phyloP scores from a whole-genome alignment of 2,888 invertebrate genomes.

The Imbricaverruca yamaguchii region DNA sequence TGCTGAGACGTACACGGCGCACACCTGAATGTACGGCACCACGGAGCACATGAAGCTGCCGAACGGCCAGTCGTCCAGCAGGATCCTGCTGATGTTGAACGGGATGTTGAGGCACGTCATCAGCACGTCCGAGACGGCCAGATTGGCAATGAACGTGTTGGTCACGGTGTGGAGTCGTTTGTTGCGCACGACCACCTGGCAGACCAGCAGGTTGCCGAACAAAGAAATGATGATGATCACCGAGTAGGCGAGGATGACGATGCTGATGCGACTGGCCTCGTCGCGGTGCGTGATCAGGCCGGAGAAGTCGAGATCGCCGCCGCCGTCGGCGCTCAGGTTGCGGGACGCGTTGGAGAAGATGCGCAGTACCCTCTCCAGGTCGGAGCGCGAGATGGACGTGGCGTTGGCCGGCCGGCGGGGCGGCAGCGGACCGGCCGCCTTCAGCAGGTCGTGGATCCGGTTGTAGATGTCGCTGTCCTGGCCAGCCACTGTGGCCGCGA shows the following conservation, averaged over 20 bases:
- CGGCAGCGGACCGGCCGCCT: not conserved
- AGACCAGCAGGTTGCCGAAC: constrained; percentile 44
- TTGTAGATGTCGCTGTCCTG: not conserved
- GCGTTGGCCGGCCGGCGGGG: not conserved
- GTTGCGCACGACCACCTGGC: constrained; percentile 47
- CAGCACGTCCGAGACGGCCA: constrained; percentile 45
- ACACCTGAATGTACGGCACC: constrained; percentile 43
- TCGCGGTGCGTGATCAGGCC: constrained; percentile 22
- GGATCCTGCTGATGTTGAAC: constrained; percentile 41
- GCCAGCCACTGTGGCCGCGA: not conserved
- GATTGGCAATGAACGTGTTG: constrained; percentile 50
- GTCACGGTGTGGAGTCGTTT: constrained; percentile 49
- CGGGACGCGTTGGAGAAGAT: not conserved
- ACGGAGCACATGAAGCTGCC: constrained; percentile 43
- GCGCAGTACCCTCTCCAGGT: not conserved
- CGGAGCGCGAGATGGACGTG: not conserved
- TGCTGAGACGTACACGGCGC: constrained; percentile 44
- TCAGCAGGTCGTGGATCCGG: not conserved
- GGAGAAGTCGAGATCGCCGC: constrained; percentile 22
- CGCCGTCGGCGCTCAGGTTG: not conserved
- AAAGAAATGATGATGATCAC: constrained; percentile 45
- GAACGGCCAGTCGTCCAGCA: constrained; percentile 44
- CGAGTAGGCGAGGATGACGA: constrained; percentile 40
- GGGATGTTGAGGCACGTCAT: constrained; percentile 44
- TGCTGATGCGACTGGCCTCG: constrained; percentile 29